Percentiles rank a stretch among this genome's conserved stretches.
These are phyloP conservation scores for Microplitis mediator DNA, from an alignment of 1,140 invertebrate genomes.

Conservation along the genomic window DNA sequence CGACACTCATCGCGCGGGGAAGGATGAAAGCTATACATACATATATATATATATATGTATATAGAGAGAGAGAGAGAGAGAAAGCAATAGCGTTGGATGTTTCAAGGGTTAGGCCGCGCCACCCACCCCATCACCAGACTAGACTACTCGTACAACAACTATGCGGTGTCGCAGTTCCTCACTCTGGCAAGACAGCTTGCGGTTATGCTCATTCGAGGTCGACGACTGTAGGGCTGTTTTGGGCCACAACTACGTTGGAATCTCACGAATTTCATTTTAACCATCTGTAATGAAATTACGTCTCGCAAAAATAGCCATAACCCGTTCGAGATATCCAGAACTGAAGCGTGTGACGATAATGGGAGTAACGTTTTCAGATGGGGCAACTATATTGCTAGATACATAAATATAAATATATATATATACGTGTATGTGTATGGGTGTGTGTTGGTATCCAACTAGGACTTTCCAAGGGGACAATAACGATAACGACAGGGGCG, in stretches of 20 bases:
- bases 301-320: neutral
- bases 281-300: neutral
- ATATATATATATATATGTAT: neutral
- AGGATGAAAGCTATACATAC: neutral
- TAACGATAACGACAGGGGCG: conserved; percentile 14
- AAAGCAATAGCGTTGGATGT: neutral
- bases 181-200: conserved; percentile 50
- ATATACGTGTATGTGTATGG: neutral
- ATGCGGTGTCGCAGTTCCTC: conserved; percentile 52
- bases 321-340: no score
- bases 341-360: neutral
- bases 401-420: no score
- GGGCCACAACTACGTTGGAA: neutral
- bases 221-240: neutral
- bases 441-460: neutral
- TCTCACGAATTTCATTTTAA: conserved; percentile 14
- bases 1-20: neutral
- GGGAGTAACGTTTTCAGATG: no score
- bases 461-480: conserved; percentile 2
- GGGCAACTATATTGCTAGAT: no score
- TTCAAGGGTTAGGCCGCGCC: conserved; percentile 25
- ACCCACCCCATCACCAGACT: neutral
- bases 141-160: conserved; percentile 41
- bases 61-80: neutral
- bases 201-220: conserved; percentile 53